Evolutionary conservation across 2,797 vertebrate genomes (phyloP).

Genomic region (Danio aesculapii): DNA sequence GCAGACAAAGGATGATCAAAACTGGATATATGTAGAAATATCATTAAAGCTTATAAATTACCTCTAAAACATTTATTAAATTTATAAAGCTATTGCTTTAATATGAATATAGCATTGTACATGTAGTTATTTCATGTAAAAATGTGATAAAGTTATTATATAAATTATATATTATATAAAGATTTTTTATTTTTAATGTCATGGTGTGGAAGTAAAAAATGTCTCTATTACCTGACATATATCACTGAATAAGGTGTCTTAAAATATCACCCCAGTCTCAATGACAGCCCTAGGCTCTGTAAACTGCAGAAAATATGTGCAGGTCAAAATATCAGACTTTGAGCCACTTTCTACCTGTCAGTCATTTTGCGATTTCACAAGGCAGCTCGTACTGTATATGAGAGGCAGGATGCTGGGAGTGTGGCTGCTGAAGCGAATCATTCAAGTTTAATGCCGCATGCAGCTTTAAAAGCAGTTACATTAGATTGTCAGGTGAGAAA

Average conservation of each 20-base stretch:
- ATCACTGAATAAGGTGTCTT: background rate
- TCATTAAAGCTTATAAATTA: background rate
- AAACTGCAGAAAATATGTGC: background rate
- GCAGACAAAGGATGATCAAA: background rate
- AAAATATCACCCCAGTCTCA: background rate
- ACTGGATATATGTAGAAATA: background rate
- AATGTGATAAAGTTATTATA: too few relatives aligned
- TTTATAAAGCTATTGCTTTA: background rate
- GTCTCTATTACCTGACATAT: background rate
- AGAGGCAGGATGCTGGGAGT: background rate
- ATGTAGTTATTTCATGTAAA: background rate
- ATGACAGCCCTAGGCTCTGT: background rate
- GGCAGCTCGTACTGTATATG: background rate
- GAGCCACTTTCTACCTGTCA: background rate
- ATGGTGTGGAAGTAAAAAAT: background rate
- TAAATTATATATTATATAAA: too few relatives aligned
- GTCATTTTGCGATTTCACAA: background rate
- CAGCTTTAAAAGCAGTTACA: background rate
- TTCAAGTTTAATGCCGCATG: background rate
- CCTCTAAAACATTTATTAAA: too few relatives aligned
- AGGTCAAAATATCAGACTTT: constrained; percentile 10
- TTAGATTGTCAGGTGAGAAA: background rate
- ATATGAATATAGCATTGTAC: background rate
- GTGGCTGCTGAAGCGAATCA: background rate
- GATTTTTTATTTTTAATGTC: background rate